Base-by-base conservation (phyloP, 37 sponge, comb jelly and placozoan genomes). In the Hexactinellida sp. region DNA sequence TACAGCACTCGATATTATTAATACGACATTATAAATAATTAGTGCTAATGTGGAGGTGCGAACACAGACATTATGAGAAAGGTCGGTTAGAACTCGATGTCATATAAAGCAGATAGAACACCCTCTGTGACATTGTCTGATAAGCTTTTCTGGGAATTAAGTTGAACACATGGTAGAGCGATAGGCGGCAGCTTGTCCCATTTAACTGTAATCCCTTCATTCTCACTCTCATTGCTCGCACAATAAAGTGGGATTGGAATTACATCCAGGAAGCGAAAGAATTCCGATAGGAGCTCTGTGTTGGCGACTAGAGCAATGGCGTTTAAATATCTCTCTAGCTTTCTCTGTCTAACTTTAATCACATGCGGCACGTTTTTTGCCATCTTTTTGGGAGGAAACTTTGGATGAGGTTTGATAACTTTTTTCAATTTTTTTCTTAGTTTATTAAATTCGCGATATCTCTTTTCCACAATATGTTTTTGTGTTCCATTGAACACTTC, bases 371-470 rank as follows among this genome's bases (percentile, higher is more conserved):
- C 34, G 13, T 63, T 63, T n/a, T 63, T 63, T 21, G 28, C 76
- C 76, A 63, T n/a, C 13, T 63, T 63, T 23, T 63, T 63, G 3
- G 76, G 76, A 32, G 76, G 76, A n/a, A 63, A 63, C 30, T 63
- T 63, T 7, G 76, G 76, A 63, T 63, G 76, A 10, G 76, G 76
- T n/a, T 63, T 63, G 3, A 63, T 63, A 63, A 63, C 76, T n/a
- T 63, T 63, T 63, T 63, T 63, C 21, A 63, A n/a, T n/a, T 32
- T 63, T 63, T 63, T 63, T 28, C 76, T 63, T 23, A 63, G 34
- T n/a, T 63, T 63, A 23, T 63, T 21, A 63, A 63, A 63, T 63
- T 63, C 76, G 5, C 76, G 76, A 63, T 63, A 63, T n/a, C 76
- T 10, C 76, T 63, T 63, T 23, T 63, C 76, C 13, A 63, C 30